phyloP scores from a whole-genome alignment of 1,140 invertebrate genomes.

The Melanaphis sacchari region DNA sequence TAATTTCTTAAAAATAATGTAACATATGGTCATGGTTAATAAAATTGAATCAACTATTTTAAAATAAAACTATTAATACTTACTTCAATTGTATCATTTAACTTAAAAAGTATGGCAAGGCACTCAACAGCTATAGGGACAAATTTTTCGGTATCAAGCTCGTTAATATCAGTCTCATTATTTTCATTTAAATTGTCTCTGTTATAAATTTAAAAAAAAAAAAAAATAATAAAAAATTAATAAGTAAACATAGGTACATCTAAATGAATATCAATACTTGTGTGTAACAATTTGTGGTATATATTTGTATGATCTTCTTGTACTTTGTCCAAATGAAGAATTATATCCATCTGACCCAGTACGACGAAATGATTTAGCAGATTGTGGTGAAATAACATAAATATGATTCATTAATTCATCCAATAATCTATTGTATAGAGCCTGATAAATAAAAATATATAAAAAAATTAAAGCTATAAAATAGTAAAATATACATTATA shows the following conservation, averaged over 20 bases:
- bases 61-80: slow-evolving; percentile 55
- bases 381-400: slow-evolving; percentile 73
- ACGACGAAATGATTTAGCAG: slow-evolving; percentile 66
- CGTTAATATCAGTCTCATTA: slow-evolving; percentile 70
- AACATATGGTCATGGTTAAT: not conserved
- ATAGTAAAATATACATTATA: not conserved
- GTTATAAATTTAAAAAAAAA: not conserved
- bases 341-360: slow-evolving; percentile 69
- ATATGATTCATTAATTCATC: slow-evolving; percentile 79
- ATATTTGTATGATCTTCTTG: slow-evolving; percentile 40
- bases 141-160: slow-evolving; percentile 75
- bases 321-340: slow-evolving; percentile 53
- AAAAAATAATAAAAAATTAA: too few relatives aligned
- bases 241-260: not conserved
- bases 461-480: not conserved
- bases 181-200: slow-evolving; percentile 60
- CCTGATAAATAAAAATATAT: slow-evolving; percentile 64
- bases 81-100: slow-evolving; percentile 85
- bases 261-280: slow-evolving; percentile 19
- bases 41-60: not conserved
- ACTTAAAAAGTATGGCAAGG: slow-evolving; percentile 81
- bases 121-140: slow-evolving; percentile 83
- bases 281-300: not conserved
- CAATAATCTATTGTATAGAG: slow-evolving; percentile 74
- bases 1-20: slow-evolving; percentile 70